These are phyloP conservation scores for Campylomormyrus numenius DNA, from an alignment of 2,113 vertebrate genomes.

Conservation along the genomic window DNA sequence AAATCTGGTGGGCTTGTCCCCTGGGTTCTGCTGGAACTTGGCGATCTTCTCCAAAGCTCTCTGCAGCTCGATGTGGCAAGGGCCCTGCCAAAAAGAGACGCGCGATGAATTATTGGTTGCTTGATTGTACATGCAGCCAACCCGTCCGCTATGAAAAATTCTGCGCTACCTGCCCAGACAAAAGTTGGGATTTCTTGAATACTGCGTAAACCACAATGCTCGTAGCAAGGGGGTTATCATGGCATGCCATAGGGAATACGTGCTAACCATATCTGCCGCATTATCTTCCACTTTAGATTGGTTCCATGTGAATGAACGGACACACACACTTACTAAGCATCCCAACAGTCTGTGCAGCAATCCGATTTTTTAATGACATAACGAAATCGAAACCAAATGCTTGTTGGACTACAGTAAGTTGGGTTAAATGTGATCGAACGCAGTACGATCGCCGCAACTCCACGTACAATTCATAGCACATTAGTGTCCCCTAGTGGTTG, in stretches of 20 bases:
- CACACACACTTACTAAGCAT: not conserved
- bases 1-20: conserved; percentile 75
- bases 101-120: conserved; percentile 18
- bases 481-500: conserved; percentile 49
- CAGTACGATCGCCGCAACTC: not conserved
- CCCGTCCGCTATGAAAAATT: not conserved
- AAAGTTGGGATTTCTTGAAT: not conserved
- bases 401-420: not conserved
- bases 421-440: not conserved
- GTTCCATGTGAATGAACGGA: not conserved
- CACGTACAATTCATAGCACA: conserved; percentile 17
- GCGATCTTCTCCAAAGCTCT: conserved; percentile 71
- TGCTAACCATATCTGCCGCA: not conserved
- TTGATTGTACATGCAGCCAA: not conserved
- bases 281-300: not conserved
- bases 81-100: conserved; percentile 57
- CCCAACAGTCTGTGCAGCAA: not conserved
- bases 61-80: conserved; percentile 81
- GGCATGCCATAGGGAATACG: not conserved
- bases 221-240: not conserved
- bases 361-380: not conserved
- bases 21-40: conserved; percentile 69
- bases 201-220: not conserved
- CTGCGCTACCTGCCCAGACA: not conserved
- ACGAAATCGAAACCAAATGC: not conserved